These are phyloP conservation scores for Leptinotarsa juncta DNA, from an alignment of 2,888 invertebrate genomes.

Conservation along the genomic window DNA sequence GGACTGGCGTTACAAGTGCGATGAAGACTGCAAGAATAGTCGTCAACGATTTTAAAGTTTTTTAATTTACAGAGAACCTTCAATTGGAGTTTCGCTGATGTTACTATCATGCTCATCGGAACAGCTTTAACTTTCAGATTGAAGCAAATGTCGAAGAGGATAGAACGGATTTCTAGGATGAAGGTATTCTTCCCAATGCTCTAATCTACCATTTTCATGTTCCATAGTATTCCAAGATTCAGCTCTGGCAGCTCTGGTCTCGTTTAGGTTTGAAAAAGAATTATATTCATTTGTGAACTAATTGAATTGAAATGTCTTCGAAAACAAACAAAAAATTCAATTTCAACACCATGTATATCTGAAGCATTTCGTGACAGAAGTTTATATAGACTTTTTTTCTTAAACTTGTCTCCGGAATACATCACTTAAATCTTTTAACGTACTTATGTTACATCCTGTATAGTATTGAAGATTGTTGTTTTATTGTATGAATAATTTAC, in stretches of 20 bases:
- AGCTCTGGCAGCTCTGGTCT: not conserved
- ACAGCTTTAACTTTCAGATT: conserved; percentile 45
- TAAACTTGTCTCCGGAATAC: no score
- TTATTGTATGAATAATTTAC: not conserved
- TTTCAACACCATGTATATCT: no score
- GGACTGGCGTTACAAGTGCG: conserved; percentile 47
- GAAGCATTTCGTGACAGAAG: no score
- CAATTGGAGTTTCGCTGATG: conserved; percentile 50
- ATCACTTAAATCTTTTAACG: no score
- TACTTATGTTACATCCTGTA: no score
- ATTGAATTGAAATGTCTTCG: not conserved
- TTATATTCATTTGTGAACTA: no score
- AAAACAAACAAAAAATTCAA: no score
- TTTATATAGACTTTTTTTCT: no score
- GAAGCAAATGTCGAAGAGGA: conserved; percentile 44
- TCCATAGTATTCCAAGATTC: no score
- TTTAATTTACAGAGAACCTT: conserved; percentile 49
- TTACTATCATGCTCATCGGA: conserved; percentile 49
- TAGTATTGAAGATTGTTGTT: no score
- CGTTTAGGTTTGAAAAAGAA: no score
- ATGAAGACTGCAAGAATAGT: not conserved
- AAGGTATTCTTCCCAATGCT: conserved; percentile 34
- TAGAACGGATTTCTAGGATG: conserved; percentile 34
- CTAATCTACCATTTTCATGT: no score
- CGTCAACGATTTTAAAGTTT: conserved; percentile 38